Evolutionary conservation across 2,113 vertebrate species (phyloP), one percentile per base, ranked within the genome.

Genomic region (Hippoglossus stenolepis): DNA sequence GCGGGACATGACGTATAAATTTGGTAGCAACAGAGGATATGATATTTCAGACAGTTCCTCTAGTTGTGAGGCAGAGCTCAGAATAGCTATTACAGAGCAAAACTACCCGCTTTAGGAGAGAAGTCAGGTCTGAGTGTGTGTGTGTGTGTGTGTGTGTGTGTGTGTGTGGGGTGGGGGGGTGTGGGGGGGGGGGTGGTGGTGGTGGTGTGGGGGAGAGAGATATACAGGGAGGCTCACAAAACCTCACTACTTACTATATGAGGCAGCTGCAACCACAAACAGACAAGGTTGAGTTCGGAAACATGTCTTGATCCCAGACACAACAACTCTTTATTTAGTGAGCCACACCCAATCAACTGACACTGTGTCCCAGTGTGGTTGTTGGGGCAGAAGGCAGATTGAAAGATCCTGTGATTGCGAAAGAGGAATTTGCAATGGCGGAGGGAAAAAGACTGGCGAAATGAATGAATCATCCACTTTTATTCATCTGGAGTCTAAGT

Each of bases 241-340:
- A 90, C 73, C 71, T 87, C 76, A 72, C 75, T 76, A 31, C 35
- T 76, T 79, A 71, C 79, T 89, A 75, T 77, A 81, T 23, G 78
- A 76, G 75, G 85, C 87, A 89, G 85, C 87, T 87, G 89, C 79
- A 69, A 80, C 71, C 84, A 71, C 85, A 91, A 82, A 91, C 91
- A 90, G 88, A 88, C 88, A 87, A 87, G 84, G 83, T 87, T 91
- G 82, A 87, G 86, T 92, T 91, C 86, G 84, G 89, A 85, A 87
- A 86, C 71, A 85, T 72, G 80, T 82, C 79, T 74, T 63, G 63
- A 88, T 87, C 69, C 75, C 87, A 90, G 90, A 91, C 90, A 92
- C 90, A 92, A 91, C 92, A 91, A 89, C 64, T 88, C 87, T 92
- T 91, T 91, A 91, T 88, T 90, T 85, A 89, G 88, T 54, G 73